Evolutionary conservation across 2,888 invertebrate species (phyloP).

Genomic region (Apotomis capreana): DNA sequence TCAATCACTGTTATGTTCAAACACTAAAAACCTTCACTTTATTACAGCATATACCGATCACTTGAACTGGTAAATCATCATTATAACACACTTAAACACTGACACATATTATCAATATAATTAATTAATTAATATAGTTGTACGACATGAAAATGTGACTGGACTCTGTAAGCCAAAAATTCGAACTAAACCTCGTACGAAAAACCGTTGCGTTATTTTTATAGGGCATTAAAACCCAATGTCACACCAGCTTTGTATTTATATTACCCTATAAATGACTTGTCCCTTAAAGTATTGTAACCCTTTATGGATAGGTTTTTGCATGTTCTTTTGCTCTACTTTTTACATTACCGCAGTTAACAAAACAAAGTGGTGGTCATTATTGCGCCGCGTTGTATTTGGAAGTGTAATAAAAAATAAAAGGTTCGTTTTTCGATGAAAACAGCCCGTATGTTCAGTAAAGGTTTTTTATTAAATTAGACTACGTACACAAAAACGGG

Average conservation of each 20-base stretch:
- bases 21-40: slow-evolving; percentile 13
- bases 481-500: neutral
- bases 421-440: slow-evolving; percentile 47
- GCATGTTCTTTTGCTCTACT: slow-evolving; percentile 72
- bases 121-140: slow-evolving; percentile 39
- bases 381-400: slow-evolving; percentile 48
- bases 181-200: slow-evolving; percentile 66
- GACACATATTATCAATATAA: slow-evolving; percentile 37
- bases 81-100: slow-evolving; percentile 34
- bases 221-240: slow-evolving; percentile 67
- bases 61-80: slow-evolving; percentile 12
- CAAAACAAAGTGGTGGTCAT: slow-evolving; percentile 68
- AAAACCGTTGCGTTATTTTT: slow-evolving; percentile 66
- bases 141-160: slow-evolving; percentile 53
- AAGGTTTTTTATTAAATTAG: slow-evolving; percentile 8
- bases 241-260: slow-evolving; percentile 71
- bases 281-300: slow-evolving; percentile 64
- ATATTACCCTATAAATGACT: slow-evolving; percentile 73
- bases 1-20: neutral
- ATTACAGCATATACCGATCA: slow-evolving; percentile 12
- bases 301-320: slow-evolving; percentile 71
- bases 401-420: slow-evolving; percentile 50
- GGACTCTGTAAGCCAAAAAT: slow-evolving; percentile 65
- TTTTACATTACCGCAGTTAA: slow-evolving; percentile 76
- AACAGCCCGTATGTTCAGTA: slow-evolving; percentile 32